Base-by-base conservation (phyloP, 2,113 vertebrate genomes). In the Candoia aspera region DNA sequence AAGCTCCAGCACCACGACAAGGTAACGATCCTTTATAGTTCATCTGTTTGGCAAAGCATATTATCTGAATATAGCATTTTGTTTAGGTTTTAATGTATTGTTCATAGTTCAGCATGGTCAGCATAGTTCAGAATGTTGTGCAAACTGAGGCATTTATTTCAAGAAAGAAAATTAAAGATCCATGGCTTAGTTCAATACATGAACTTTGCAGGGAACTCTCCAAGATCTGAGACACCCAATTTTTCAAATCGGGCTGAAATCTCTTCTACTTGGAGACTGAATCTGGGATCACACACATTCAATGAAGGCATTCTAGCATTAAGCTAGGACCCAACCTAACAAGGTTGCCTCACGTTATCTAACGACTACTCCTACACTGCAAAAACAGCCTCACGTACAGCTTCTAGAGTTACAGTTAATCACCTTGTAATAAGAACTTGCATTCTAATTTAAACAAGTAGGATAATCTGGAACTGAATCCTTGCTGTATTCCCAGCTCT, bases 391-490 rank as follows among this genome's bases (percentile, higher is more conserved):
- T 37, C 37, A 83, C 37, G 33, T 8, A 24, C 15, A 8, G 33
- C 4, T 58, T 91, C 86, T 24, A 88, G 59, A 37, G 54, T 79
- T 88, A 55, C 37, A 88, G 83, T 79, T 49, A 88, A 64, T 46
- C 64, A 49, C 37, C 55, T 9, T 12, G 57, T 79, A 86, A 55
- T 86, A 88, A 49, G 15, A 10, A 17, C 9, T n/a, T n/a, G 33
- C 21, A 42, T 4, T 24, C 33, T 49, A 23, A 55, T 29, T 29
- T 91, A 29, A 26, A 87, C 26, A 46, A 46, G 85, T 46, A 37
- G 73, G 86, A 58, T 64, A 91, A 79, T 26, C 33, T 59, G 86
- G 58, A 88, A 91, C 37, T 49, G 86, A 88, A 88, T 19, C 64
- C 37, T 88, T 54, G 79, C 29, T 87, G 6, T 58, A 59, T 79